phyloP scores from a whole-genome alignment of 1,140 invertebrate species.

The Eupeodes corollae region DNA sequence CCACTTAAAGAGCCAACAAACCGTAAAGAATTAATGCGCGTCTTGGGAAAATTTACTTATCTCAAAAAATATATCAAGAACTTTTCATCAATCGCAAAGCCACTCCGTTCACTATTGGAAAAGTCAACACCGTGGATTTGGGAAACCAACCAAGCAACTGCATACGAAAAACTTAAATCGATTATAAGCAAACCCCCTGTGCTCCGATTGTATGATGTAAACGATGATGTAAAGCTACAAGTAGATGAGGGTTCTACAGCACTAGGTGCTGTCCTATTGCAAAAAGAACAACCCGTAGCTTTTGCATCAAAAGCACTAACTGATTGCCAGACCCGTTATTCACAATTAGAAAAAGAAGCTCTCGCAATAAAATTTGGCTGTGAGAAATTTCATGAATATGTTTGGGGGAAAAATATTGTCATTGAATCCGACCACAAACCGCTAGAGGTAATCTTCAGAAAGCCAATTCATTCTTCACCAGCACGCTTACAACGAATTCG shows the following conservation, averaged over 20 bases:
- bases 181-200: constrained; percentile 16
- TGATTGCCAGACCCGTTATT: too few species aligned
- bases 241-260: constrained; percentile 10
- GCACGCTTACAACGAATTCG: too few species aligned
- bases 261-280: constrained; percentile 19
- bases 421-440: too few species aligned
- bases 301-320: too few species aligned
- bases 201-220: constrained; percentile 17
- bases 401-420: too few species aligned
- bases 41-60: constrained; percentile 37
- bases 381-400: too few species aligned
- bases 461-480: too few species aligned
- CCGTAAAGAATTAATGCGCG: constrained; percentile 29
- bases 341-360: constrained; percentile 35
- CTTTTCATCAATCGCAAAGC: constrained; percentile 25
- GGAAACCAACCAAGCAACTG: constrained; percentile 18
- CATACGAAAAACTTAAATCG: constrained; percentile 31
- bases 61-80: constrained; percentile 33
- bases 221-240: constrained; percentile 8
- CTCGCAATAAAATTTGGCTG: constrained; percentile 25
- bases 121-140: constrained; percentile 33
- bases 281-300: too few species aligned
- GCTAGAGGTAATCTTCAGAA: constrained; percentile 35
- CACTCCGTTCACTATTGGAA: constrained; percentile 33
- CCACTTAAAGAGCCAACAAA: constrained; percentile 14